Evolutionary conservation across 2,888 invertebrate genomes (phyloP).

Genomic region (Diachrysia chrysitis): DNA sequence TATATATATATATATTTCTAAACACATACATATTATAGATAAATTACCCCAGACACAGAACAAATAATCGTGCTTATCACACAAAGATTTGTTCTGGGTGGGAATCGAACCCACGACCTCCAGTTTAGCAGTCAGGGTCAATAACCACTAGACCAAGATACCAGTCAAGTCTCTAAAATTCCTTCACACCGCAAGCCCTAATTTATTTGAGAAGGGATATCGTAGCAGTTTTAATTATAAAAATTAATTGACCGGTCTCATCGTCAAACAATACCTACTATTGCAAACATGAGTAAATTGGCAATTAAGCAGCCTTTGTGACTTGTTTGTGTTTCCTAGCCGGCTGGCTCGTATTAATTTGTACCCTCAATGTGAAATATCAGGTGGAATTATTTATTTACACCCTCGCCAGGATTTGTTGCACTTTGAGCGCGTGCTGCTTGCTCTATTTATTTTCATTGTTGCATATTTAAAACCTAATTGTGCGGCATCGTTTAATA

Average conservation of each 20-base stretch:
- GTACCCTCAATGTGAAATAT: slow-evolving; percentile 38
- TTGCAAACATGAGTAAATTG: slow-evolving; percentile 71
- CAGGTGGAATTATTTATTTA: slow-evolving; percentile 35
- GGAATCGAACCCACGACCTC: no score
- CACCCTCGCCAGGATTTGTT: background rate
- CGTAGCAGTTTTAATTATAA: slow-evolving; percentile 57
- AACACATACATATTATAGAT: no score
- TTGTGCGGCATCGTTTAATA: no score
- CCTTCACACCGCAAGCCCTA: slow-evolving; percentile 28
- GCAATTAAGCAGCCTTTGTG: slow-evolving; percentile 68
- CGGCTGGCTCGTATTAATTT: slow-evolving; percentile 47
- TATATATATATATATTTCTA: no score
- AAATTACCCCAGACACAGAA: no score
- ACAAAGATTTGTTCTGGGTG: no score
- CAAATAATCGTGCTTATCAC: no score
- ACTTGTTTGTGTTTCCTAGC: slow-evolving; percentile 57
- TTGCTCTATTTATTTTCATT: background rate
- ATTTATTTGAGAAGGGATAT: slow-evolving; percentile 47
- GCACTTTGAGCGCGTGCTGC: background rate
- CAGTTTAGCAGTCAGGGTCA: no score
- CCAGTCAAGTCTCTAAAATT: slow-evolving; percentile 7
- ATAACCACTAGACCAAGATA: no score
- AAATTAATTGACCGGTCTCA: slow-evolving; percentile 64
- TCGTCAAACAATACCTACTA: slow-evolving; percentile 59
- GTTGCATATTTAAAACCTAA: background rate